Percentiles rank a stretch among this genome's conserved stretches.
Evolutionary conservation across 2,888 invertebrate genomes (phyloP).

Genomic region (Ceriagrion tenellum): DNA sequence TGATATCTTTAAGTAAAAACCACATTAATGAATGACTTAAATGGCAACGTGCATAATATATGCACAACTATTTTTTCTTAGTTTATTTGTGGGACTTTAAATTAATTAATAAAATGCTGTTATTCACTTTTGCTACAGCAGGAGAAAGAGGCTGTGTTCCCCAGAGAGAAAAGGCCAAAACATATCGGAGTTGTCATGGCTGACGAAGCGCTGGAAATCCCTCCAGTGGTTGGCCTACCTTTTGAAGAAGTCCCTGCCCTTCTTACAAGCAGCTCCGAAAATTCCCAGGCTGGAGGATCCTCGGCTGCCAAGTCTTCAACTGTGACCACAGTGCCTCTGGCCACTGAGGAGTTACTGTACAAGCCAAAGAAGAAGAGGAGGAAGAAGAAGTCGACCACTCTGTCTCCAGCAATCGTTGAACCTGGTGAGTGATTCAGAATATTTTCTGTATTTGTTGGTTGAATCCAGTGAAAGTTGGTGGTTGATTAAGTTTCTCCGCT

Average conservation of each 20-base stretch:
- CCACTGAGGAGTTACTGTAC: slow-evolving; percentile 3
- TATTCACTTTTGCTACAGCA: not conserved
- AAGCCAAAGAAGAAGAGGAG: slow-evolving; percentile 57
- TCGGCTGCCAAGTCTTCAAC: not conserved
- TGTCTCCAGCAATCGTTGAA: not conserved
- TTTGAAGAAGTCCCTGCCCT: slow-evolving; percentile 33
- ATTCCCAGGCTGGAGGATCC: not conserved
- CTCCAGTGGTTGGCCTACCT: slow-evolving; percentile 79
- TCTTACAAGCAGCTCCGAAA: not conserved
- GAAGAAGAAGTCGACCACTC: slow-evolving; percentile 22
- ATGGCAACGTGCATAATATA: no score
- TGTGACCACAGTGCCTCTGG: not conserved
- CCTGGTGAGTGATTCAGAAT: not conserved
- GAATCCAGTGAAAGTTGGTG: no score
- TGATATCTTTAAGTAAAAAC: no score
- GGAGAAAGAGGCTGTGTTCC: slow-evolving; percentile 71
- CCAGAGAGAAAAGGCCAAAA: slow-evolving; percentile 7
- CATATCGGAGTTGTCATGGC: slow-evolving; percentile 78
- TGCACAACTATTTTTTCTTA: no score
- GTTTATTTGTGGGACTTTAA: no score
- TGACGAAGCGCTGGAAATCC: slow-evolving; percentile 88
- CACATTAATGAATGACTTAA: no score
- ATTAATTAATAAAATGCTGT: no score
- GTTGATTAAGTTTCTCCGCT: no score
- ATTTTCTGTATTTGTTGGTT: no score